A percentile compares a stretch with the other conserved stretches of the same genome.
phyloP scores from a whole-genome alignment of 1,140 invertebrate species.

The Proales similis region DNA sequence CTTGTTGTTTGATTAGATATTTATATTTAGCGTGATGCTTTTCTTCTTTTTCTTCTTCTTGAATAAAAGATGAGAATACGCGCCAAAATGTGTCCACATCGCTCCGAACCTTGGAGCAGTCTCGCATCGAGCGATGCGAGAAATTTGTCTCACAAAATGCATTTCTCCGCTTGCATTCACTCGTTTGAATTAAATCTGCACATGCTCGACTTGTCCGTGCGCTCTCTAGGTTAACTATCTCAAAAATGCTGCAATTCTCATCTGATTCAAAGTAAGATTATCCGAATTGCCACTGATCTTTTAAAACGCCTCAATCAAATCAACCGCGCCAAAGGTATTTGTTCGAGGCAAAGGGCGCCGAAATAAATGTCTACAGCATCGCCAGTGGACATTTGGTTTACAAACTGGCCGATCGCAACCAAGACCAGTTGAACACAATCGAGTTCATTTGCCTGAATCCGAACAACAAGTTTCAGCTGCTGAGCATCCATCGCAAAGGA shows the following conservation, averaged over 20 bases:
- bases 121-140: too few species aligned
- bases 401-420: not conserved
- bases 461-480: constrained; percentile 18
- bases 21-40: too few species aligned
- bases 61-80: too few species aligned
- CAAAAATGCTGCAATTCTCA: constrained; percentile 32
- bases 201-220: too few species aligned
- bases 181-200: too few species aligned
- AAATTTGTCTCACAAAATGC: too few species aligned
- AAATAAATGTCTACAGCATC: constrained; percentile 11
- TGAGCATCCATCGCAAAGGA: constrained; percentile 12
- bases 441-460: constrained; percentile 22
- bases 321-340: not conserved
- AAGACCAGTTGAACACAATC: not conserved
- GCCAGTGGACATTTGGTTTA: constrained; percentile 18
- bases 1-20: too few species aligned
- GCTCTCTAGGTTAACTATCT: too few species aligned
- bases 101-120: too few species aligned
- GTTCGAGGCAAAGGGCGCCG: not conserved
- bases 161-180: too few species aligned
- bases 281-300: not conserved
- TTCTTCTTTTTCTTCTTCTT: too few species aligned
- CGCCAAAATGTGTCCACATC: too few species aligned
- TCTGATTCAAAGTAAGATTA: constrained; percentile 23
- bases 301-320: not conserved